Percentiles rank a stretch among this genome's conserved stretches.
phyloP scores from a whole-genome alignment of 2,797 vertebrate species.

The Lutjanus argentimaculatus region DNA sequence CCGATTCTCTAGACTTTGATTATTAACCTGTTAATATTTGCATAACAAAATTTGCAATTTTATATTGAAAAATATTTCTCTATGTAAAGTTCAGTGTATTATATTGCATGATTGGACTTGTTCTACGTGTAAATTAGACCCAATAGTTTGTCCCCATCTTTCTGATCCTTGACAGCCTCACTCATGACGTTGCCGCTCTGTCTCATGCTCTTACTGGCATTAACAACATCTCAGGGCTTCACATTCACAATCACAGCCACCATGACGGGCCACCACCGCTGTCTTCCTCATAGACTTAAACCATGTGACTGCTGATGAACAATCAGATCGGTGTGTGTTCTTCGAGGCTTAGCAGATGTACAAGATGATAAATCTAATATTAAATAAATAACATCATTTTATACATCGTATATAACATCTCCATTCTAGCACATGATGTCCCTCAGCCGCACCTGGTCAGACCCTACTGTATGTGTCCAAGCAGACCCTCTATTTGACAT shows the following conservation, averaged over 20 bases:
- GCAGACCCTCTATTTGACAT: slow-evolving; percentile 59
- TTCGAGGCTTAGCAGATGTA: slow-evolving; percentile 38
- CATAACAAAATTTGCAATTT: not conserved
- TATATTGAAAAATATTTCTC: not conserved
- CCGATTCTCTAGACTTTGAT: not conserved
- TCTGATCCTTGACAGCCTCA: slow-evolving; percentile 22
- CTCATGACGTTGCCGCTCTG: slow-evolving; percentile 30
- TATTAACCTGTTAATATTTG: not conserved
- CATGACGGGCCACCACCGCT: slow-evolving; percentile 23
- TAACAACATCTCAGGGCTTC: slow-evolving; percentile 81
- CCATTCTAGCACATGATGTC: slow-evolving; percentile 40
- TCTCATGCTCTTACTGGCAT: slow-evolving; percentile 59
- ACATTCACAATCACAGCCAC: slow-evolving; percentile 54
- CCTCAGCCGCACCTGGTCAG: slow-evolving; percentile 54
- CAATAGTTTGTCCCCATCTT: not conserved
- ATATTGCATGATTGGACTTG: not conserved
- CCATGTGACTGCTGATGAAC: slow-evolving; percentile 54
- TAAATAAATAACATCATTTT: slow-evolving; percentile 27
- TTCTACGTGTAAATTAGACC: slow-evolving; percentile 8
- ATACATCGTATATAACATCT: slow-evolving; percentile 38
- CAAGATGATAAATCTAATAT: slow-evolving; percentile 17
- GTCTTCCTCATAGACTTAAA: slow-evolving; percentile 56
- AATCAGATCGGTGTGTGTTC: slow-evolving; percentile 53
- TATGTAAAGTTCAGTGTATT: not conserved
- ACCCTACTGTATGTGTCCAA: slow-evolving; percentile 58